A percentile compares a stretch with the other conserved stretches of the same genome.
These are phyloP conservation scores for Aspidiotus rigidus DNA, from an alignment of 2,888 invertebrate species.

Conservation along the genomic window DNA sequence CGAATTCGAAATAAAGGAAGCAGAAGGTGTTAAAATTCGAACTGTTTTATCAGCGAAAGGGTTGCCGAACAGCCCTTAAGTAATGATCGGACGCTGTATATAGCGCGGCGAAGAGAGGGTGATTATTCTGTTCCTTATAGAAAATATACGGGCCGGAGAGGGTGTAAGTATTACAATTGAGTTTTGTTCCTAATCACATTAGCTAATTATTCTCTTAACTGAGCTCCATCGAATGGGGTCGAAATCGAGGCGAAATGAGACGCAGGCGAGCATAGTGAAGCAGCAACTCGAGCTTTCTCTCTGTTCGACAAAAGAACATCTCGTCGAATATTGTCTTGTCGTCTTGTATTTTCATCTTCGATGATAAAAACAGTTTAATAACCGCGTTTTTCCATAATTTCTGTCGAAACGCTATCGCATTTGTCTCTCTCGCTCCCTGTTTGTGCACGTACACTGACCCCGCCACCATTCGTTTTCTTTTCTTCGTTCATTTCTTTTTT, in stretches of 20 bases:
- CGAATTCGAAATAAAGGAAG: conserved; percentile 32
- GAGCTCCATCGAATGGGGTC: conserved; percentile 25
- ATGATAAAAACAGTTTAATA: conserved; percentile 33
- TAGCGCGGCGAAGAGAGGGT: conserved; percentile 9
- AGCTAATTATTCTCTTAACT: conserved; percentile 35
- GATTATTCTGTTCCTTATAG: conserved; percentile 22
- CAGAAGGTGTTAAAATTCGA: conserved; percentile 35
- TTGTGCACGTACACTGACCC: not conserved
- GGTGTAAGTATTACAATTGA: conserved; percentile 34
- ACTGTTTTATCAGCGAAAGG: conserved; percentile 33
- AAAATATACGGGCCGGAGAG: conserved; percentile 27
- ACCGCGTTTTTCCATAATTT: conserved; percentile 31
- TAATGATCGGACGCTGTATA: conserved; percentile 17
- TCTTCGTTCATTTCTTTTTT: not conserved
- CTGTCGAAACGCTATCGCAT: conserved; percentile 13
- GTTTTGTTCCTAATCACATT: conserved; percentile 34
- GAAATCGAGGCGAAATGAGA: conserved; percentile 9
- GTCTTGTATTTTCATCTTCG: conserved; percentile 27
- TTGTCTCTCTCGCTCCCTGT: conserved; percentile 2
- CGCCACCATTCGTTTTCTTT: not conserved
- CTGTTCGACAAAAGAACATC: not conserved
- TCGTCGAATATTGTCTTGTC: not conserved
- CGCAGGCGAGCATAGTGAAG: conserved; percentile 17
- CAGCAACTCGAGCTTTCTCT: not conserved
- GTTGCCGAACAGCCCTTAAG: conserved; percentile 32